Percentiles rank a stretch among this genome's conserved stretches.
Conservation (phyloP, 2,888 invertebrate species). For the Fissipunctia ypsillon region DNA sequence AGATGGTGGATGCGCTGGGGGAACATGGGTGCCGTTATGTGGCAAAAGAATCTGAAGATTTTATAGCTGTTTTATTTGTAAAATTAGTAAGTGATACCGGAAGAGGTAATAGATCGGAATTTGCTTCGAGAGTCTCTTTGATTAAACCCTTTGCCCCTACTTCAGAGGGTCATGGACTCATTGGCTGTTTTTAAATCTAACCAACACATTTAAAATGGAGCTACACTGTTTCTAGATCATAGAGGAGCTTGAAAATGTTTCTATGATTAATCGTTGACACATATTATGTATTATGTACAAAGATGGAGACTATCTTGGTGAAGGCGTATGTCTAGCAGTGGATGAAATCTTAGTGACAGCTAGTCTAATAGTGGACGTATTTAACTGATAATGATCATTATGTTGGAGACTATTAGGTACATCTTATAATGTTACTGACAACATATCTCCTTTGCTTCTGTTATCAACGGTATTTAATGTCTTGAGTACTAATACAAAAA, state of each 20-base stretch:
- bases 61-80: not conserved
- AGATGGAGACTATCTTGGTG: not conserved
- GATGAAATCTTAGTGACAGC: not conserved
- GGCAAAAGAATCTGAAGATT: not conserved
- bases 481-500: conserved; percentile 39
- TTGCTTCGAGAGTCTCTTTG: no score
- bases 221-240: not conserved
- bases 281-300: not conserved
- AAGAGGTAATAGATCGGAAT: no score
- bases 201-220: not conserved
- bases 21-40: conserved; percentile 30
- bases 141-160: no score
- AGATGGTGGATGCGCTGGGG: conserved; percentile 23
- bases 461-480: conserved; percentile 38
- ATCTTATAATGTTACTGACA: not conserved
- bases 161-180: no score
- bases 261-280: not conserved
- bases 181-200: no score
- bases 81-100: no score
- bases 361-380: not conserved
- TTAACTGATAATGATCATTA: not conserved
- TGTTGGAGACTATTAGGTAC: not conserved
- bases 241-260: not conserved
- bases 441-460: conserved; percentile 1
- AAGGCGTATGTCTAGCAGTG: not conserved